Evolutionary conservation across 2,113 vertebrate species (phyloP).

Genomic region (Pseudorasbora parva): DNA sequence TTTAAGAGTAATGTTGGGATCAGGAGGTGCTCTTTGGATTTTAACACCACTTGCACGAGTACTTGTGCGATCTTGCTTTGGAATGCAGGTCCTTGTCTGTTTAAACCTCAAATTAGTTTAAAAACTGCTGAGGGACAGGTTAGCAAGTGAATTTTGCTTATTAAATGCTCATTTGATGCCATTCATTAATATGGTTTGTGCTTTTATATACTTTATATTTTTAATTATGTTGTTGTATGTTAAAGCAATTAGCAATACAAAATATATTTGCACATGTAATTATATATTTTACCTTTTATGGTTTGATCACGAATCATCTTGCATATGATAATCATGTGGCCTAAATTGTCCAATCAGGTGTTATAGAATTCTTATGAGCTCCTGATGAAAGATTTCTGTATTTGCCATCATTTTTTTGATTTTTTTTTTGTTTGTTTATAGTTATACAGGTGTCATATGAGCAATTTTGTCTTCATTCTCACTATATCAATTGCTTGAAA

Average conservation of each 20-base stretch:
- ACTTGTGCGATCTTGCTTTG: slow-evolving; percentile 57
- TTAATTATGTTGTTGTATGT: neutral
- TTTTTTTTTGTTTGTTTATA: neutral
- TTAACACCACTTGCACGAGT: slow-evolving; percentile 43
- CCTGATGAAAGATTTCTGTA: neutral
- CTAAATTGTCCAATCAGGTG: neutral
- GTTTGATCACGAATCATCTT: slow-evolving; percentile 31
- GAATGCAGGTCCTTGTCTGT: slow-evolving; percentile 49
- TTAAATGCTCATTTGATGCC: neutral
- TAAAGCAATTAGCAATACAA: neutral
- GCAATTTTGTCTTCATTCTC: neutral
- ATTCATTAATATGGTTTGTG: neutral
- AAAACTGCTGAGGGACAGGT: neutral
- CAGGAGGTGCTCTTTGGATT: slow-evolving; percentile 24
- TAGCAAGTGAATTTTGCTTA: neutral
- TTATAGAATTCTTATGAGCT: neutral
- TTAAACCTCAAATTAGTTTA: neutral
- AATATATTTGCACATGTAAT: neutral
- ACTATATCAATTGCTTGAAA: neutral
- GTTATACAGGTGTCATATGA: neutral
- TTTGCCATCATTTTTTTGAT: neutral
- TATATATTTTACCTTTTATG: slow-evolving; percentile 15
- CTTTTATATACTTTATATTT: neutral
- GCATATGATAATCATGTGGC: slow-evolving; percentile 6
- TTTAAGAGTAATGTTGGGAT: slow-evolving; percentile 23